Percentiles rank a stretch among this genome's conserved stretches.
Evolutionary conservation across 2,797 vertebrate species (phyloP).

Genomic region (Ptychadena robeensis): DNA sequence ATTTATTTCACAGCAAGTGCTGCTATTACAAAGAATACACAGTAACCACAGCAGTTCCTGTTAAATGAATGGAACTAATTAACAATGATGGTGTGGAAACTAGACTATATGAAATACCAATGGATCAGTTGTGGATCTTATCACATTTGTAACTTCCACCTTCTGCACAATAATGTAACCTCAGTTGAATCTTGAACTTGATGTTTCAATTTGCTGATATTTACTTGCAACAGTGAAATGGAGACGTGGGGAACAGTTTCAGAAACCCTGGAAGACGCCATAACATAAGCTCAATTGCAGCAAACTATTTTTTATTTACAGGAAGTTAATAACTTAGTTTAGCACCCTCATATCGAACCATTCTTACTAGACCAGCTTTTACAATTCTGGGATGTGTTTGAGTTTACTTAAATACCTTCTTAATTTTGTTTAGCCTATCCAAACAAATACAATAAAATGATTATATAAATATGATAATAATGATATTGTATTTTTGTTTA

Average conservation of each 20-base stretch:
- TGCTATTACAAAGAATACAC: background rate
- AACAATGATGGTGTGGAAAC: background rate
- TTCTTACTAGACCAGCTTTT: too few species aligned
- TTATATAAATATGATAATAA: too few species aligned
- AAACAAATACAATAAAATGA: too few species aligned
- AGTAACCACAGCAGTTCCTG: background rate
- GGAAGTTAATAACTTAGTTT: too few species aligned
- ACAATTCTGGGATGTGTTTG: too few species aligned
- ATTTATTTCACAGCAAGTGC: background rate
- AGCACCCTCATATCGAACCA: too few species aligned
- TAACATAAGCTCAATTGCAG: too few species aligned
- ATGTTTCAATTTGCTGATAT: background rate
- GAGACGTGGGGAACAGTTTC: background rate
- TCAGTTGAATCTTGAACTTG: background rate
- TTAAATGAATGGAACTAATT: conserved; percentile 2
- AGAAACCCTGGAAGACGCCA: too few species aligned
- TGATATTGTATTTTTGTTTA: too few species aligned
- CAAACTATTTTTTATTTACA: too few species aligned
- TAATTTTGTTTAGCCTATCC: too few species aligned
- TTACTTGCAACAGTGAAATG: background rate
- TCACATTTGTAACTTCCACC: background rate
- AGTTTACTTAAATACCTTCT: too few species aligned
- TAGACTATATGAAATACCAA: background rate
- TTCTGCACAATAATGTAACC: background rate
- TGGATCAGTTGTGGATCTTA: background rate